phyloP scores from a whole-genome alignment of 2,888 invertebrate species.

The Stramonita haemastoma region DNA sequence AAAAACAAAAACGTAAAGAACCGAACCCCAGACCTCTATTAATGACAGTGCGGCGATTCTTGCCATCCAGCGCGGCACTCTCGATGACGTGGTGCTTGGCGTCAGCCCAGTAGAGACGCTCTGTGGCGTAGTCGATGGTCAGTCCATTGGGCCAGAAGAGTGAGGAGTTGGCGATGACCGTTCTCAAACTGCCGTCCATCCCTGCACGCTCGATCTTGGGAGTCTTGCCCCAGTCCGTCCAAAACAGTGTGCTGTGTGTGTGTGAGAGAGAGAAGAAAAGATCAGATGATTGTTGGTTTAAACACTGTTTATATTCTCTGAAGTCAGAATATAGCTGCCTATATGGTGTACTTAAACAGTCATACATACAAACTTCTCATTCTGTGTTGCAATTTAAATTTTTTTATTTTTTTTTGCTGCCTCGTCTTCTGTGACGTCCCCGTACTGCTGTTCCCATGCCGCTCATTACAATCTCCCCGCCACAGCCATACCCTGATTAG shows the following conservation, averaged over 20 bases:
- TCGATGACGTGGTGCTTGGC: slow-evolving; percentile 90
- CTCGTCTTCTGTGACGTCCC: no score
- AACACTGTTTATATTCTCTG: no score
- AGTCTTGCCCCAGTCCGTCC: slow-evolving; percentile 91
- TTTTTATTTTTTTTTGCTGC: no score
- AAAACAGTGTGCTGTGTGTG: slow-evolving; percentile 86
- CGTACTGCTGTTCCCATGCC: no score
- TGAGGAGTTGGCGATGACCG: slow-evolving; percentile 84
- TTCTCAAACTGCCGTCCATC: slow-evolving; percentile 88
- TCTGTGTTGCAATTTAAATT: no score
- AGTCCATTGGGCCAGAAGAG: slow-evolving; percentile 93
- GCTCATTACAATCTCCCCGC: no score
- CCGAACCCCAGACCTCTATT: slow-evolving; percentile 67
- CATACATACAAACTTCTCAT: no score
- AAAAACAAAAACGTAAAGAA: background rate
- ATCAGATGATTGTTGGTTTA: no score
- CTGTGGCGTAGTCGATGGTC: slow-evolving; percentile 86
- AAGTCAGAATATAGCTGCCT: no score
- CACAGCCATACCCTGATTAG: no score
- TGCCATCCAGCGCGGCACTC: slow-evolving; percentile 88
- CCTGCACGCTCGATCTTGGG: slow-evolving; percentile 91
- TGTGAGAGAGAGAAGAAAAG: background rate
- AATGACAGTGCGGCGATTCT: slow-evolving; percentile 80
- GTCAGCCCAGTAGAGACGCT: slow-evolving; percentile 92
- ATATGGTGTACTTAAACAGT: no score